A percentile compares a stretch with the other conserved stretches of the same genome.
These are phyloP conservation scores for Cossypha niveicapilla DNA, from an alignment of 2,797 vertebrate species.

Conservation along the genomic window DNA sequence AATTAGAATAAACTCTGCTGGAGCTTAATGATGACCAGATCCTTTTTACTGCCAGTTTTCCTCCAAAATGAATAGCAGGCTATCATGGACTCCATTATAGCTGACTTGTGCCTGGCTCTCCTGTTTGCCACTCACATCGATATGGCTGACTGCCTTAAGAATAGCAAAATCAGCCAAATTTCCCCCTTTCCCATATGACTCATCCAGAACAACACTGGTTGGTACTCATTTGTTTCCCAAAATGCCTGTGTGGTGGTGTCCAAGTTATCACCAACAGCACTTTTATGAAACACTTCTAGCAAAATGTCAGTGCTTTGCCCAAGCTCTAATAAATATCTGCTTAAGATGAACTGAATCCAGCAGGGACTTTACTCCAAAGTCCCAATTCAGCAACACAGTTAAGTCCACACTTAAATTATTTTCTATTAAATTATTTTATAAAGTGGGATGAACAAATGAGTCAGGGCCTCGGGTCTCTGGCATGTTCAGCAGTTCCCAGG, in stretches of 20 bases:
- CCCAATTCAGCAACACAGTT: not conserved
- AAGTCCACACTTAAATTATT: not conserved
- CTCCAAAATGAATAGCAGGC: not conserved
- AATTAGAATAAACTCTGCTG: not conserved
- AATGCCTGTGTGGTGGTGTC: not conserved
- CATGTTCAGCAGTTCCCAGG: not conserved
- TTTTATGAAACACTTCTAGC: not conserved
- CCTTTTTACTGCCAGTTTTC: conserved; percentile 8
- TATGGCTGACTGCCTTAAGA: not conserved
- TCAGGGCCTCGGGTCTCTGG: not conserved
- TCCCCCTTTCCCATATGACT: not conserved
- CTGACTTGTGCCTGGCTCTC: not conserved
- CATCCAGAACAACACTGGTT: not conserved
- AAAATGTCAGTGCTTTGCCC: not conserved
- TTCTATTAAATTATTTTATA: not conserved
- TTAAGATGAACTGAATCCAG: not conserved
- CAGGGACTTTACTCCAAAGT: not conserved
- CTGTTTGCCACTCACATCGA: not conserved
- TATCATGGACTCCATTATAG: not conserved
- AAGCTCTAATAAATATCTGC: not conserved
- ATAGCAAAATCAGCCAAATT: not conserved
- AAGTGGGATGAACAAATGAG: not conserved
- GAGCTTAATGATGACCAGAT: conserved; percentile 13
- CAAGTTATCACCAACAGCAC: not conserved
- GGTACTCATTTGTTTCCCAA: not conserved